phyloP scores from a whole-genome alignment of 2,113 vertebrate genomes.

The Pleuronectes platessa region DNA sequence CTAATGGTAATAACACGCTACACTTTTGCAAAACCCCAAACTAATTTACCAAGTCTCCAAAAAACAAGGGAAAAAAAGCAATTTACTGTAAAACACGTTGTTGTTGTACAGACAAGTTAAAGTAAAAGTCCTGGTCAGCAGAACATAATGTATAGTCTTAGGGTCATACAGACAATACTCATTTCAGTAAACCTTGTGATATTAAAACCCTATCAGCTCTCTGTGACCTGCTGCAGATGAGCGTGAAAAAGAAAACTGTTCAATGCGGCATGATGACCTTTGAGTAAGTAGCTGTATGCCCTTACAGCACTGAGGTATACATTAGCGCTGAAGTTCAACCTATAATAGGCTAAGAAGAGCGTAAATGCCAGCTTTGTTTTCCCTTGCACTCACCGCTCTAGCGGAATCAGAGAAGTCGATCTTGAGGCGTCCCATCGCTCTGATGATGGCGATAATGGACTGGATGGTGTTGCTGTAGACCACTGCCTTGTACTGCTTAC shows the following conservation, averaged over 20 bases:
- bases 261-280: conserved; percentile 8
- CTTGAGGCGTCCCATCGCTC: conserved; percentile 98
- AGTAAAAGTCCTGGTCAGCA: too few species aligned
- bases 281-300: conserved; percentile 7
- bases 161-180: background rate
- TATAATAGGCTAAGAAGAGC: background rate
- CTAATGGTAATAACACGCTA: background rate
- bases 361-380: conserved; percentile 9
- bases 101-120: too few species aligned
- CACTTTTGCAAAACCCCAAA: background rate
- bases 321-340: background rate
- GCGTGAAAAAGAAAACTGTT: background rate
- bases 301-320: background rate
- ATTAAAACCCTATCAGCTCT: background rate
- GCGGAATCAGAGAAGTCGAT: conserved; percentile 93
- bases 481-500: conserved; percentile 98
- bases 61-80: too few species aligned
- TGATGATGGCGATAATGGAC: conserved; percentile 97
- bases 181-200: conserved; percentile 6
- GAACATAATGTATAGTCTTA: too few species aligned
- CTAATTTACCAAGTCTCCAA: too few species aligned
- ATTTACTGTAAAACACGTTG: too few species aligned
- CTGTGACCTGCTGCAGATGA: conserved; percentile 4
- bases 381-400: conserved; percentile 88
- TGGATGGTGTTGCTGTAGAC: conserved; percentile 99